Percentiles rank a stretch among this genome's conserved stretches.
These are phyloP conservation scores for Agriopis leucophaearia DNA, from an alignment of 2,888 invertebrate species.

Conservation along the genomic window DNA sequence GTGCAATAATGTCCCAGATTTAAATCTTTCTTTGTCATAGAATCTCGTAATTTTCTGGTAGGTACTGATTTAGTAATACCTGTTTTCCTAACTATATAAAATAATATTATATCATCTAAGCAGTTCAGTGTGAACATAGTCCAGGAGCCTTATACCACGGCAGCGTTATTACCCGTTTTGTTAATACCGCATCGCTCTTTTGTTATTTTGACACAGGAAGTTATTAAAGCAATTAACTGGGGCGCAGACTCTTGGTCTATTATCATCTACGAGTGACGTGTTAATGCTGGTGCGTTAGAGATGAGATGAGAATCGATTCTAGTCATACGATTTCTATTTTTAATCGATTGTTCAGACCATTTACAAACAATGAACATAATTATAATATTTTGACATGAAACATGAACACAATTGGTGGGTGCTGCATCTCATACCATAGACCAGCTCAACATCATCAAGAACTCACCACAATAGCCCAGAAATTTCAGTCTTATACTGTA, in stretches of 20 bases:
- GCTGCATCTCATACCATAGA: no score
- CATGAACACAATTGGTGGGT: no score
- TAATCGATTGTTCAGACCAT: not conserved
- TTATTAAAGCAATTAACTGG: conserved; percentile 86
- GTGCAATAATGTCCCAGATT: no score
- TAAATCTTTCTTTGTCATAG: no score
- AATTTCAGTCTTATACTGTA: no score
- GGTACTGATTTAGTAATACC: no score
- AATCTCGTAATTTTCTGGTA: no score
- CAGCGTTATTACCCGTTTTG: conserved; percentile 75
- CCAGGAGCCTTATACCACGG: conserved; percentile 63
- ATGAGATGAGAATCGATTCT: conserved; percentile 50
- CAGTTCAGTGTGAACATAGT: conserved; percentile 62
- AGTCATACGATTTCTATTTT: not conserved
- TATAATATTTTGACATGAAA: no score
- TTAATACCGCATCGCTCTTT: conserved; percentile 81
- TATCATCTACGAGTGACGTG: conserved; percentile 85
- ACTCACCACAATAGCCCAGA: no score
- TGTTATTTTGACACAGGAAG: conserved; percentile 87
- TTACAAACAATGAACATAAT: not conserved
- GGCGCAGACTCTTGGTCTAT: conserved; percentile 81
- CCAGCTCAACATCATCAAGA: no score
- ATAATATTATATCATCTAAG: conserved; percentile 35
- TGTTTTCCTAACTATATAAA: not conserved
- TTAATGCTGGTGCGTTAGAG: conserved; percentile 79